Evolutionary conservation across 1,140 invertebrate species (phyloP), one percentile per base, ranked within the genome.

Genomic region (Ostrea edulis): DNA sequence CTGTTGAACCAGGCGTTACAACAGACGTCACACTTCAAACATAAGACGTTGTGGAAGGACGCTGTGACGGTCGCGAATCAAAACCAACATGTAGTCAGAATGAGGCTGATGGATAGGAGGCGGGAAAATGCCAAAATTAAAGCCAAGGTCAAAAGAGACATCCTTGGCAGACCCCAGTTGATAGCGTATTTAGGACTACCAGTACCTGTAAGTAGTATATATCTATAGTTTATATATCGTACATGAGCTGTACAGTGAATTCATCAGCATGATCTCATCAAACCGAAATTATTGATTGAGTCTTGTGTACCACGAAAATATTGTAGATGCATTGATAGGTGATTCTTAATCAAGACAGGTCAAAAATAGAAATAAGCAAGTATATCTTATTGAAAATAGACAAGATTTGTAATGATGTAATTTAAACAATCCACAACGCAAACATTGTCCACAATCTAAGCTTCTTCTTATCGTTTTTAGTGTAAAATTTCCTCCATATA

Each of bases 111-210:
- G 81, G 77, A 87, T 12, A 82, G 52, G n/a, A 58, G 86, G 22
- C 53, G 58, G 20, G 25, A 22, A n/a, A 87, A 87, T 25, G 86
- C 86, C 29, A 44, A 25, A 11, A 65, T 87, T 8, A 87, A 87
- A 17, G 77, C 86, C 0, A 87, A 87, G 52, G 54, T 87, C 25
- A 87, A 87, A 52, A 29, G 86, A 29, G 86, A 87, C 8, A 87
- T 87, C 62, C 81, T 87, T 8, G 58, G 55, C 35, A 83, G 51
- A 83, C 77, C 77, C 8, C 54, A 87, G 14, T 29, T 87, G 5
- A 53, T 87, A 29, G 82, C 35, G 29, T 87, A 62, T 52, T 35
- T 87, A 20, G 53, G 81, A 51, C 25, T 82, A 17, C 86, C 86
- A 0, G 81, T 87, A 25, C 25, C 53, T 11, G 86, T 87, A 82